A percentile compares a stretch with the other conserved stretches of the same genome.
phyloP scores from a whole-genome alignment of 1,140 invertebrate species.

The Sitophilus oryzae region DNA sequence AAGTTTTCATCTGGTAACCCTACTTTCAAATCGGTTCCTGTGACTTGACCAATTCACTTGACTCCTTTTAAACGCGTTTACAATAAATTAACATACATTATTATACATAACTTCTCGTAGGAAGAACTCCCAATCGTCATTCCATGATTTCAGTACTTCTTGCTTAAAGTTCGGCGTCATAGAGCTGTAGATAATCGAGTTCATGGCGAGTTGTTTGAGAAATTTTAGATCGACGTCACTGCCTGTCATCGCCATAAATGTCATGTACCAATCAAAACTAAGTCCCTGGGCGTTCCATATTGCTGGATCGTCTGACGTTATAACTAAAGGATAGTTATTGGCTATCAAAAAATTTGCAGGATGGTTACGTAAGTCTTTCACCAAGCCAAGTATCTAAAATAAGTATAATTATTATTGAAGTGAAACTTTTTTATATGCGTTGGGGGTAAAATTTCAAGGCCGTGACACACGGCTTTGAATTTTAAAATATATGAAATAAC shows the following conservation, averaged over 20 bases:
- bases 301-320: conserved; percentile 71
- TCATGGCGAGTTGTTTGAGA: conserved; percentile 72
- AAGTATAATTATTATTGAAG: neutral
- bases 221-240: conserved; percentile 61
- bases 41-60: too few species aligned
- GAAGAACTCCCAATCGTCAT: conserved; percentile 39
- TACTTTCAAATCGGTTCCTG: too few species aligned
- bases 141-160: conserved; percentile 35
- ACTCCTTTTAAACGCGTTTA: too few species aligned
- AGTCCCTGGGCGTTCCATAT: conserved; percentile 69
- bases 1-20: too few species aligned
- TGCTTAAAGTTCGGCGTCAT: conserved; percentile 37
- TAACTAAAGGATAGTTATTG: conserved; percentile 51
- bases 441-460: too few species aligned
- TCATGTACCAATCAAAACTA: conserved; percentile 77
- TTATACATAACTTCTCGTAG: neutral
- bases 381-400: conserved; percentile 43
- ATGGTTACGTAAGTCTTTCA: conserved; percentile 75
- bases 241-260: conserved; percentile 73
- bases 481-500: too few species aligned
- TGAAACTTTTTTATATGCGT: too few species aligned
- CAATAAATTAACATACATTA: too few species aligned
- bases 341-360: conserved; percentile 63
- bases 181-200: conserved; percentile 63
- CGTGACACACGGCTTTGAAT: too few species aligned